Evolutionary conservation across 30 jellyfish, hydroid and myxozoan species (phyloP), one percentile per base, ranked within the genome.

Genomic region (Sanderia malayensis): DNA sequence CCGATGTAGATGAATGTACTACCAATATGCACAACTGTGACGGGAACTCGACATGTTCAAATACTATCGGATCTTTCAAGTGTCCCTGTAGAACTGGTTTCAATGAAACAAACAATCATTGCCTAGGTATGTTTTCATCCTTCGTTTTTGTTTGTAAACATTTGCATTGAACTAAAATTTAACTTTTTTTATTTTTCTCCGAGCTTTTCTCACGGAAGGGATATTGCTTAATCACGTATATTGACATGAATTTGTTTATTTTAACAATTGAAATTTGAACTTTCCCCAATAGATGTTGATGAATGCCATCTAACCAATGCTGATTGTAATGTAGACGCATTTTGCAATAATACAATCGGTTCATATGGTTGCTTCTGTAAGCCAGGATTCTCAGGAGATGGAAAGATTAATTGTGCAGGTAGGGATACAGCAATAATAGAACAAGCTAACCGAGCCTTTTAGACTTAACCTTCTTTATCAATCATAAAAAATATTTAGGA

Each of bases 281-380:
- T n/a, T n/a, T n/a, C n/a, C n/a, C n/a, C n/a, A n/a, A n/a, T 37
- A 37, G 52, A 73, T 73, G 34, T 73, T 20, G 31, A 73, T 72
- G 85, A 73, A 32, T 73, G 85, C 74, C 3, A 0, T 3, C 9
- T 0, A 13, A 58, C 25, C 44, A 74, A 46, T 19, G 52, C 52
- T 4, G 52, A 37, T 37, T 37, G 52, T 13, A 37, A 37, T 37
- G 52, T 6, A 6, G 13, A 37, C 13, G 52, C 52, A 37, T 4
- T 13, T 4, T 37, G 52, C 13, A 37, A 37, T 37, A 37, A 37
- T 37, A 37, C 52, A 6, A 37, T 37, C 13, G 52, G 52, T 4
- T 37, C 52, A 4, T 37, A 37, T 13, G 13, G 52, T 13, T 37
- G 52, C 52, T 37, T 37, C 13, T 37, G 52, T 37, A 37, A 37